A percentile compares a stretch with the other conserved stretches of the same genome.
Evolutionary conservation across 2,888 invertebrate species (phyloP).

Genomic region (Adelphocoris suturalis): DNA sequence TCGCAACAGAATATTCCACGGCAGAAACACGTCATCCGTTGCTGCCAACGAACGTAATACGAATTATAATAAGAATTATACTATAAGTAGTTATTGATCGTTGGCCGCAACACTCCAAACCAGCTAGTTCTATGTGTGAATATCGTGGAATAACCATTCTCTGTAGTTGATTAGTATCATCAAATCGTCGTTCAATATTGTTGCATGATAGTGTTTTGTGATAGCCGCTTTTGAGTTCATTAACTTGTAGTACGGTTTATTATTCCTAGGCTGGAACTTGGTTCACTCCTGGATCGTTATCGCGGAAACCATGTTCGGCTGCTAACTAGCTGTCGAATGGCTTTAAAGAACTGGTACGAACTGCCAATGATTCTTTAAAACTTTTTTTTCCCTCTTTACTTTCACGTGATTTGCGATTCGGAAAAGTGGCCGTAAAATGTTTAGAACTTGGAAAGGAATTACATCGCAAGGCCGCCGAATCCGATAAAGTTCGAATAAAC

Average conservation of each 20-base stretch:
- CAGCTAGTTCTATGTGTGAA: no score
- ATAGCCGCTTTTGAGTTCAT: not conserved
- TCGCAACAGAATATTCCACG: no score
- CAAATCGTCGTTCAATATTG: no score
- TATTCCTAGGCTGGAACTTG: not conserved
- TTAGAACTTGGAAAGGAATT: slow-evolving; percentile 1
- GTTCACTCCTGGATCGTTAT: not conserved
- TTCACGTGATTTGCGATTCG: slow-evolving; percentile 10
- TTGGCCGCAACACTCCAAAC: no score
- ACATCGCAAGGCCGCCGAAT: slow-evolving; percentile 17
- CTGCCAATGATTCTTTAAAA: not conserved
- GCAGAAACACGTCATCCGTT: no score
- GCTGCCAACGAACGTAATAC: no score
- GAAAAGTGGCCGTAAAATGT: slow-evolving; percentile 28
- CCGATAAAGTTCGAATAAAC: slow-evolving; percentile 31
- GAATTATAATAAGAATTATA: no score
- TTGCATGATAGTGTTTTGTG: no score
- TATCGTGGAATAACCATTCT: no score
- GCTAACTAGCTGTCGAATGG: not conserved
- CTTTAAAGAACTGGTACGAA: not conserved
- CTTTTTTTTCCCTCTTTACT: not conserved
- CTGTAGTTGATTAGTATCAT: no score
- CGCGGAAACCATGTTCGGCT: not conserved
- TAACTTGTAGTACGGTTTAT: not conserved
- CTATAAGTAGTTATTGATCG: no score